Evolutionary conservation across 2,888 invertebrate genomes (phyloP).

Genomic region (Capitulum mitella): DNA sequence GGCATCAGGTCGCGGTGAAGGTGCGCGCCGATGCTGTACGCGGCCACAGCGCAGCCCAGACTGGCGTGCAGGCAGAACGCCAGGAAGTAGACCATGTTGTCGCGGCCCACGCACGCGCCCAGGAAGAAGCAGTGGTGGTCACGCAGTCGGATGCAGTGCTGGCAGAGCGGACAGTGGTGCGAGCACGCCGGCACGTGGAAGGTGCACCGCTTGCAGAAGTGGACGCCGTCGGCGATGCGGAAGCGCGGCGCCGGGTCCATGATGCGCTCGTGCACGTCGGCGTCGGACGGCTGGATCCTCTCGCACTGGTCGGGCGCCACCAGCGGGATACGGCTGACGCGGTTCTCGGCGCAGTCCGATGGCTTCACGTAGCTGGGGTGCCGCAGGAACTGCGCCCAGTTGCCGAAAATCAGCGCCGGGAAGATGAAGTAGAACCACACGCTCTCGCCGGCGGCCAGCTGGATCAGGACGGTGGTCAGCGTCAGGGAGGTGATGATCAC

Average conservation of each 20-base stretch:
- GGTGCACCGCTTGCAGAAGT: constrained; percentile 78
- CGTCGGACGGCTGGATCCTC: neutral
- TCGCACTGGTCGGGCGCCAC: neutral
- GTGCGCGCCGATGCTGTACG: neutral
- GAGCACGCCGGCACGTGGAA: constrained; percentile 52
- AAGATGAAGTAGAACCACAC: neutral
- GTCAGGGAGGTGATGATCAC: neutral
- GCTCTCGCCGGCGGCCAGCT: neutral
- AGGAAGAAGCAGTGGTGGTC: constrained; percentile 46
- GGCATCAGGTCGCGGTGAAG: neutral
- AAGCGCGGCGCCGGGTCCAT: constrained; percentile 65
- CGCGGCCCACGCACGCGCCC: constrained; percentile 45
- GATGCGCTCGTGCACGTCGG: constrained; percentile 25
- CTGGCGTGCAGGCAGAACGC: constrained; percentile 37
- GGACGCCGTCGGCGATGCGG: constrained; percentile 80
- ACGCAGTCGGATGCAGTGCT: constrained; percentile 44
- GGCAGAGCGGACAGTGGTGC: constrained; percentile 43
- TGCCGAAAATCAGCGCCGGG: neutral
- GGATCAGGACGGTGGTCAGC: neutral
- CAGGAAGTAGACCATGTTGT: constrained; percentile 45
- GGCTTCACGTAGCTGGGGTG: constrained; percentile 6
- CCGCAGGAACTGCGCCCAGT: neutral
- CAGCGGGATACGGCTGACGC: neutral
- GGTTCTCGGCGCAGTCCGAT: constrained; percentile 3
- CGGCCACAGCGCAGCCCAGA: constrained; percentile 32